Conservation (phyloP, 2,113 vertebrate species). For the Brachionichthys hirsutus region DNA sequence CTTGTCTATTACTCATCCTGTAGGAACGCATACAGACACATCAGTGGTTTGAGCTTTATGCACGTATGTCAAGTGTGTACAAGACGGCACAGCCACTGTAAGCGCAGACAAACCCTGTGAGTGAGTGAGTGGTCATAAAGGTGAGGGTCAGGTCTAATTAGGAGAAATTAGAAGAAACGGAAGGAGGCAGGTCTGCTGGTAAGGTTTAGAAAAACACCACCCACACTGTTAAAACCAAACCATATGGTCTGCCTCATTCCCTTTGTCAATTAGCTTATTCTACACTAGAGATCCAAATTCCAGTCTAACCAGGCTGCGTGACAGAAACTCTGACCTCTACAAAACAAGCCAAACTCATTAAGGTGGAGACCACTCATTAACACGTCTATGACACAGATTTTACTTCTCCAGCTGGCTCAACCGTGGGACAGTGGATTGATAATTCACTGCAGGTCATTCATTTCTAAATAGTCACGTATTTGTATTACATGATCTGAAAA, state of each 20-base stretch:
- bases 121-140: slow-evolving; percentile 64
- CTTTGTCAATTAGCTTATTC: slow-evolving; percentile 70
- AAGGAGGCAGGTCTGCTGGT: slow-evolving; percentile 71
- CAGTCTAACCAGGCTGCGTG: slow-evolving; percentile 64
- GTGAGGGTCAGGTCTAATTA: slow-evolving; percentile 76
- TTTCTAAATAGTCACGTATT: no score
- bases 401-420: slow-evolving; percentile 32
- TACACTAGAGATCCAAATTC: slow-evolving; percentile 66
- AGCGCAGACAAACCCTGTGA: slow-evolving; percentile 22
- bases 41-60: slow-evolving; percentile 33
- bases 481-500: no score
- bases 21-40: slow-evolving; percentile 58
- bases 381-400: slow-evolving; percentile 52
- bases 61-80: slow-evolving; percentile 19
- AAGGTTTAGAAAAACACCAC: slow-evolving; percentile 71
- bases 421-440: not conserved
- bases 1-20: slow-evolving; percentile 52
- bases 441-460: no score
- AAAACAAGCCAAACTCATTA: slow-evolving; percentile 59
- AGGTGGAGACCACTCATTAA: slow-evolving; percentile 60
- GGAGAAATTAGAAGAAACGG: slow-evolving; percentile 75
- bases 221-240: slow-evolving; percentile 78
- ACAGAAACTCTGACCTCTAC: slow-evolving; percentile 69
- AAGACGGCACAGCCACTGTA: slow-evolving; percentile 21
- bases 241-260: slow-evolving; percentile 72